phyloP scores from a whole-genome alignment of 1,140 invertebrate genomes.

The Tetraneura akinire region DNA sequence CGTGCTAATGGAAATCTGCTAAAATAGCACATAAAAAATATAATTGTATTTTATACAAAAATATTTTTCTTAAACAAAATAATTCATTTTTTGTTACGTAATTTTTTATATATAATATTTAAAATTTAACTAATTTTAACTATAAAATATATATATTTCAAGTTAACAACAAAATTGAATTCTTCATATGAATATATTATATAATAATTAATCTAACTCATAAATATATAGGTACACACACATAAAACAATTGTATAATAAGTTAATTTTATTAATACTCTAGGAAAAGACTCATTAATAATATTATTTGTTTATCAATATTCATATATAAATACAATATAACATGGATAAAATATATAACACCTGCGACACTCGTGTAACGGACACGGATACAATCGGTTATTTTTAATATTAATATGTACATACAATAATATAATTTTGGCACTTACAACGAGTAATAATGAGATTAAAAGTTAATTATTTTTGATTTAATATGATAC shows the following conservation, averaged over 20 bases:
- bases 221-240: slow-evolving; percentile 26
- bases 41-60: slow-evolving; percentile 44
- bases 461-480: slow-evolving; percentile 49
- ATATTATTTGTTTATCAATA: slow-evolving; percentile 21
- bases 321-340: neutral
- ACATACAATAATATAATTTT: slow-evolving; percentile 34
- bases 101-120: slow-evolving; percentile 26
- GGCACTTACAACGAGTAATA: slow-evolving; percentile 41
- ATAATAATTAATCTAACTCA: slow-evolving; percentile 38
- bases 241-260: neutral
- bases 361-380: neutral
- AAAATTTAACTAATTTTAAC: slow-evolving; percentile 38
- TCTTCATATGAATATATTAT: slow-evolving; percentile 13
- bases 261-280: slow-evolving; percentile 22
- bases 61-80: slow-evolving; percentile 43
- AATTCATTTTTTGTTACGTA: neutral
- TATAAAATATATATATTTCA: slow-evolving; percentile 34
- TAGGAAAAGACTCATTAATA: slow-evolving; percentile 35
- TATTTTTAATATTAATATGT: neutral
- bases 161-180: slow-evolving; percentile 38
- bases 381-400: neutral
- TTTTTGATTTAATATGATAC: slow-evolving; percentile 46
- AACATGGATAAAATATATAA: slow-evolving; percentile 34
- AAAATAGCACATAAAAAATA: slow-evolving; percentile 44
- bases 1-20: slow-evolving; percentile 39